Evolutionary conservation across 2,888 invertebrate species (phyloP), one percentile per base, ranked within the genome.

Genomic region (Stictocephala bisonia): DNA sequence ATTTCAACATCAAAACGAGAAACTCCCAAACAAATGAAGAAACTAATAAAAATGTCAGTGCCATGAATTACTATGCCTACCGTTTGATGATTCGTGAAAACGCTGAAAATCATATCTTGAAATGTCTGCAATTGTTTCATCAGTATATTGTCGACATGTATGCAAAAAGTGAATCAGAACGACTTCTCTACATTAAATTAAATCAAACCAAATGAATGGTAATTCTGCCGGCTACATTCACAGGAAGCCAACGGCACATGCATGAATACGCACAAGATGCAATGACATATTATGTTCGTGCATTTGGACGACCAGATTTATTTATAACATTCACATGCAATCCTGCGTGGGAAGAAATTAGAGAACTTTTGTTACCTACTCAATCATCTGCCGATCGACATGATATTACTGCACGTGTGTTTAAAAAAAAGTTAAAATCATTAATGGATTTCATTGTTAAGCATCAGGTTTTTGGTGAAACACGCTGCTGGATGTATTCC

Each of bases 171-270:
- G n/a, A n/a, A n/a, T n/a, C n/a, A n/a, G n/a, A n/a, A n/a, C n/a
- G n/a, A n/a, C n/a, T n/a, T n/a, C n/a, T n/a, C n/a, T n/a, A n/a
- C n/a, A n/a, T n/a, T n/a, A n/a, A n/a, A n/a, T n/a, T n/a, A n/a
- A n/a, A n/a, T n/a, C n/a, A n/a, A n/a, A n/a, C n/a, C n/a, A n/a
- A n/a, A n/a, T n/a, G n/a, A n/a, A n/a, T n/a, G n/a, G n/a, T n/a
- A n/a, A 75, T 80, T 75, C 69, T 83, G 71, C 80, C 80, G 73
- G 64, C 79, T 75, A 74, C 79, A 31, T 80, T 75, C 51, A 71
- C 70, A 13, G 82, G 82, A 4, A 77, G 81, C 41, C 82, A 82
- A 6, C 75, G 83, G 4, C 76, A 81, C 70, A 82, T 82, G 81
- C 78, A 80, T 24, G 78, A 82, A 76, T 75, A 78, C 24, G 77